Conservation (phyloP, 1,140 invertebrate genomes). For the Theocolax elegans region DNA sequence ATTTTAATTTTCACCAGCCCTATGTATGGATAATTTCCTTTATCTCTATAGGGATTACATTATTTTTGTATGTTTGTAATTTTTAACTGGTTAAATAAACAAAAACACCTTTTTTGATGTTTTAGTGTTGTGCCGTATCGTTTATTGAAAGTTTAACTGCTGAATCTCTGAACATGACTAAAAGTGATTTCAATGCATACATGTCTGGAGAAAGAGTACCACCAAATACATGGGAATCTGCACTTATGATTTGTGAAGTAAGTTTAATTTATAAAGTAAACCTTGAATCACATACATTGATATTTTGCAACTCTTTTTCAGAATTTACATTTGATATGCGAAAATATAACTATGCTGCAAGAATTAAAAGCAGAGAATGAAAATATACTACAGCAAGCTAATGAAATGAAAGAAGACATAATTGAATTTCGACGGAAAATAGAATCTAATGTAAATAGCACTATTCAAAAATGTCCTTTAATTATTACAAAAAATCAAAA, state of each 20-base stretch:
- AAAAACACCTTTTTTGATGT: slow-evolving; percentile 46
- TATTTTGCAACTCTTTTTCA: slow-evolving; percentile 45
- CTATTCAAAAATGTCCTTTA: slow-evolving; percentile 77
- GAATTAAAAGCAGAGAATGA: slow-evolving; percentile 73
- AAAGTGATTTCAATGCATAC: slow-evolving; percentile 93
- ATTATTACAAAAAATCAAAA: slow-evolving; percentile 76
- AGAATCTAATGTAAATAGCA: slow-evolving; percentile 72
- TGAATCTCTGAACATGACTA: slow-evolving; percentile 91
- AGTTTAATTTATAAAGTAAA: slow-evolving; percentile 29
- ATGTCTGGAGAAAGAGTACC: slow-evolving; percentile 91
- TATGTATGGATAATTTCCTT: too few species aligned
- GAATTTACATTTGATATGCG: slow-evolving; percentile 77
- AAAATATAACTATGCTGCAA: slow-evolving; percentile 76
- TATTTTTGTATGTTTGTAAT: not conserved
- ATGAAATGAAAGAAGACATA: slow-evolving; percentile 75
- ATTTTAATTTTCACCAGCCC: too few species aligned
- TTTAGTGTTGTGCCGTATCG: slow-evolving; percentile 94
- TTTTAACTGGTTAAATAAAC: too few species aligned
- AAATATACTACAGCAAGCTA: slow-evolving; percentile 71
- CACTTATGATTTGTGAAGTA: slow-evolving; percentile 79
- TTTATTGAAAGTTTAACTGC: slow-evolving; percentile 97
- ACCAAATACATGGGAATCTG: slow-evolving; percentile 80
- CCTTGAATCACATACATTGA: slow-evolving; percentile 4
- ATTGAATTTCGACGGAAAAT: slow-evolving; percentile 74
- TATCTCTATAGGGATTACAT: too few species aligned